Evolutionary conservation across 2,113 vertebrate species (phyloP).

Genomic region (Mustela lutreola): DNA sequence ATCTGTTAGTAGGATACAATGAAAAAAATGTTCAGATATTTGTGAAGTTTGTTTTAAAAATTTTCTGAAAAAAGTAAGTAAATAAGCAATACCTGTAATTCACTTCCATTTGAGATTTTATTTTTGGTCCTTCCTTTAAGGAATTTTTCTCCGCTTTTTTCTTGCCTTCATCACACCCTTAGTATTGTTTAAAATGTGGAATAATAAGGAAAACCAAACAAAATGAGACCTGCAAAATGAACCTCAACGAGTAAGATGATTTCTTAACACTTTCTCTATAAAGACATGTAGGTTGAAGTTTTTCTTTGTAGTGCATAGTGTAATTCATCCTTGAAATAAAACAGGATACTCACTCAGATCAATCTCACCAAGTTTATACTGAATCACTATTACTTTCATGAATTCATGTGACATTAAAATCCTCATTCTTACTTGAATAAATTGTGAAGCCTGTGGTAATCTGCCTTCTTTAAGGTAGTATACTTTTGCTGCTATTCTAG

Average conservation of each 20-base stretch:
- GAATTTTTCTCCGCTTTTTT: background rate
- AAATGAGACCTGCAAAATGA: background rate
- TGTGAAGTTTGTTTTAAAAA: background rate
- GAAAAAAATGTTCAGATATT: background rate
- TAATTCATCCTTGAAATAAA: background rate
- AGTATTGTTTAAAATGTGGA: background rate
- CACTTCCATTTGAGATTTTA: background rate
- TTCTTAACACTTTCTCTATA: background rate
- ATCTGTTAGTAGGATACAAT: background rate
- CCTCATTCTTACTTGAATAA: background rate
- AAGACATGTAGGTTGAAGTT: background rate
- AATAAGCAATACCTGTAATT: background rate
- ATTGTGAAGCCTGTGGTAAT: background rate
- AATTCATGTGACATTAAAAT: background rate
- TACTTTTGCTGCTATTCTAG: conserved; percentile 32
- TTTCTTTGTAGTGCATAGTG: background rate
- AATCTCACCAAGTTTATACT: background rate
- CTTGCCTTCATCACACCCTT: background rate
- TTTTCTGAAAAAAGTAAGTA: background rate
- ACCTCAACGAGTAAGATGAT: background rate
- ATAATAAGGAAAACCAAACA: background rate
- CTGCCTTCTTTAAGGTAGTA: background rate
- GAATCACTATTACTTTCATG: background rate
- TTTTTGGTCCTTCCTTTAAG: background rate
- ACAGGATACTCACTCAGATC: background rate